Evolutionary conservation across 2,113 vertebrate genomes (phyloP).

Genomic region (Semnopithecus entellus): DNA sequence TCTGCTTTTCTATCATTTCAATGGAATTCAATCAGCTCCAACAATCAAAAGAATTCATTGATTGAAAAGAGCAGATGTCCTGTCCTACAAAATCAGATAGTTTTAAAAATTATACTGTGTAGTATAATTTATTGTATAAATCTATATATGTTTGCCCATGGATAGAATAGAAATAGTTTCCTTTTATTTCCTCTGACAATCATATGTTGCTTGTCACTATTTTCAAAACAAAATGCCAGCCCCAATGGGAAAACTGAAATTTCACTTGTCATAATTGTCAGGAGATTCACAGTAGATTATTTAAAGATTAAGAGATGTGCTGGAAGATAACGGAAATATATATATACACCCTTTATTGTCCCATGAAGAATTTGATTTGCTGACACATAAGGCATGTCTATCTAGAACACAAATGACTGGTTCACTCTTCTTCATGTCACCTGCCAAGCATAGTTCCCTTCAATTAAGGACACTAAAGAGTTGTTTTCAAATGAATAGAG

Average conservation of each 20-base stretch:
- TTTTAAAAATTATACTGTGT: background rate
- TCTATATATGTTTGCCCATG: background rate
- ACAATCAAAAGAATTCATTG: background rate
- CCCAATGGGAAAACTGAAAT: background rate
- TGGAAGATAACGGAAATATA: background rate
- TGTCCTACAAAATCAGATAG: background rate
- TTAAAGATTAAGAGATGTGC: constrained; percentile 13
- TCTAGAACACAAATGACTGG: background rate
- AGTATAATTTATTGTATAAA: background rate
- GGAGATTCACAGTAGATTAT: background rate
- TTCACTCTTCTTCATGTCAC: background rate
- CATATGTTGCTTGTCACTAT: background rate
- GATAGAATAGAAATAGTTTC: background rate
- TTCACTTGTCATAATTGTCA: background rate
- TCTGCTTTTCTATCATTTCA: background rate
- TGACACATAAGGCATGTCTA: background rate
- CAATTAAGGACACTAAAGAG: background rate
- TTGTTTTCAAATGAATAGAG: background rate
- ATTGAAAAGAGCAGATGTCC: background rate
- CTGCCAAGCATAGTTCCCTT: background rate
- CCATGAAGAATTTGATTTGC: background rate
- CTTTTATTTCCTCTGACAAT: background rate
- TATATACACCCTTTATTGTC: background rate
- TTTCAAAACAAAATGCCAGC: constrained; percentile 29
- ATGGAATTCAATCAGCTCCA: background rate